Evolutionary conservation across 1,140 invertebrate species (phyloP).

Genomic region (Magallana angulata): DNA sequence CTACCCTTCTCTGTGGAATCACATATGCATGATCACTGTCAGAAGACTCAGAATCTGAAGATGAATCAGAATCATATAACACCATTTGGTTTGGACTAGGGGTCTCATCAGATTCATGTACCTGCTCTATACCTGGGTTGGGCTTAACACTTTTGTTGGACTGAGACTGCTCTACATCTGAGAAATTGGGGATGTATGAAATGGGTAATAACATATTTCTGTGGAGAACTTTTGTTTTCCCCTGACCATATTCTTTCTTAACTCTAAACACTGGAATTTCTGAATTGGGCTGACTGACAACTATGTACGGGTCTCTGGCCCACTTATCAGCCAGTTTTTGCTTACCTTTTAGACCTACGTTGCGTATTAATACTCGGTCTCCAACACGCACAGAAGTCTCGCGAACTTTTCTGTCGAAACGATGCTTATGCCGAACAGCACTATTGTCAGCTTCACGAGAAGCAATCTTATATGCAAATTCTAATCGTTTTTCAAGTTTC

Average conservation of each 20-base stretch:
- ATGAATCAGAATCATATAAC: background rate
- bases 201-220: constrained; percentile 48
- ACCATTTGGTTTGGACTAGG: background rate
- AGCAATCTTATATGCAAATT: constrained; percentile 45
- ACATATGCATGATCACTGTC: background rate
- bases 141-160: background rate
- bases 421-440: constrained; percentile 1
- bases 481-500: constrained; percentile 19
- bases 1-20: background rate
- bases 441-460: constrained; percentile 8
- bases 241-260: background rate
- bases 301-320: constrained; percentile 39
- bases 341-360: constrained; percentile 25
- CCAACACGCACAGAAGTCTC: background rate
- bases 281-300: background rate
- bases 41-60: constrained; percentile 1
- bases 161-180: background rate
- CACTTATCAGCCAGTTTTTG: constrained; percentile 52
- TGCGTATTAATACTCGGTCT: constrained; percentile 46
- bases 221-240: constrained; percentile 13
- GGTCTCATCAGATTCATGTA: background rate
- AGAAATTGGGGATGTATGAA: background rate
- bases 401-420: constrained; percentile 4
- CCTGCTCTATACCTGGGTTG: background rate
- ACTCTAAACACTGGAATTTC: constrained; percentile 41